A percentile compares a stretch with the other conserved stretches of the same genome.
These are phyloP conservation scores for Girardia tigrina DNA, from an alignment of 2,888 invertebrate genomes.

Conservation along the genomic window DNA sequence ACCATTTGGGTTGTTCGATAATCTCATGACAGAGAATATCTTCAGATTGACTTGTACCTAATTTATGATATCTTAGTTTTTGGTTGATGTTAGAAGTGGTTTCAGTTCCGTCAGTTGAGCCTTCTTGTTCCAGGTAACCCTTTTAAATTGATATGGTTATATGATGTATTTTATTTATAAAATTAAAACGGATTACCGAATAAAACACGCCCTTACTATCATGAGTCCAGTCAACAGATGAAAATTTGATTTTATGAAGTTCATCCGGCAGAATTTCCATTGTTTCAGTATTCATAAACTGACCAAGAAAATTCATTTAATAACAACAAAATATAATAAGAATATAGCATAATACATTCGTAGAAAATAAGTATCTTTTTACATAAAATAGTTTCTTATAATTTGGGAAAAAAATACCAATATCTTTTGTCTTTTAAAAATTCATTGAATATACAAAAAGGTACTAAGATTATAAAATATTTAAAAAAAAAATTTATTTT, in stretches of 20 bases:
- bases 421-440: too few species aligned
- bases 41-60: constrained; percentile 70
- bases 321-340: neutral
- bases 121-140: constrained; percentile 67
- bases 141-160: constrained; percentile 47
- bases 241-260: constrained; percentile 79
- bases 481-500: too few species aligned
- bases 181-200: constrained; percentile 50
- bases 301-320: constrained; percentile 30
- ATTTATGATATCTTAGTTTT: constrained; percentile 76
- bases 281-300: constrained; percentile 50
- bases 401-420: too few species aligned
- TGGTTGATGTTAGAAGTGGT: constrained; percentile 70
- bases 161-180: too few species aligned
- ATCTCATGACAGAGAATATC: constrained; percentile 54
- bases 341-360: neutral
- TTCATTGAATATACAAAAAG: too few species aligned
- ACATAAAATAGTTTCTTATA: too few species aligned
- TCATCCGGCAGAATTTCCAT: constrained; percentile 73
- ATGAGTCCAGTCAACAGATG: constrained; percentile 78
- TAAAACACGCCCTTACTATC: constrained; percentile 89
- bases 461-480: too few species aligned
- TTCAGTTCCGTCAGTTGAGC: constrained; percentile 78
- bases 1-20: constrained; percentile 25
- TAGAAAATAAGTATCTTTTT: too few species aligned